Evolutionary conservation across 1,140 invertebrate genomes (phyloP), one percentile per base, ranked within the genome.

Genomic region (Rhagoletis pomonella): DNA sequence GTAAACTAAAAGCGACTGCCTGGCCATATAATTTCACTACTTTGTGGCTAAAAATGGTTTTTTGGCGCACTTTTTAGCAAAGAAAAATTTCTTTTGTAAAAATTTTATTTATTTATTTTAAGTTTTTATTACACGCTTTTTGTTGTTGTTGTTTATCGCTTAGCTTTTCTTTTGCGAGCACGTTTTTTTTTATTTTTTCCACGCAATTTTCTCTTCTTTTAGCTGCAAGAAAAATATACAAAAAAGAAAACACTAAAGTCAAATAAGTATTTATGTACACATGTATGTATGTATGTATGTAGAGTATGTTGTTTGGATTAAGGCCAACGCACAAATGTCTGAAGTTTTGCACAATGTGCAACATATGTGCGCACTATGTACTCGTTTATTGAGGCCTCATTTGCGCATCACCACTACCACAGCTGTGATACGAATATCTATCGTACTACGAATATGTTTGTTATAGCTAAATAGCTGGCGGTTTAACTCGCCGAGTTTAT

Each of bases 301-400:
- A 14, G 39, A 73, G 14, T 73, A 14, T 47, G 67, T 69, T 69
- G 67, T 73, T 73, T 73, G 67, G 67, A 73, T 73, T 73, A 73
- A 73, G 67, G 67, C 67, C 67, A 73, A 73, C 4, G 67, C 14
- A 42, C 39, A 73, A 10, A 73, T 42, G 14, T 17, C 42, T 7
- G 50, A 73, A 73, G 39, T 73, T 47, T 73, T 73, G 42, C 67
- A 73, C 7, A 14, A 67, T n/a, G 64, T 29, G 64, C 64, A 67
- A 67, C 67, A 73, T 73, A 14, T 73, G 67, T 73, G 42, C 14
- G 67, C 50, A 55, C 50, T 55, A 55, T 7, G 50, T 55, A 55
- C 50, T 5, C 50, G 50, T 5, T 10, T 55, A 10, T 39, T 47
- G 67, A 17, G 12, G 67, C 4, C 39, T 73, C 67, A 73, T 73